Conservation (phyloP, 2,113 vertebrate species). For the Prolemur simus region DNA sequence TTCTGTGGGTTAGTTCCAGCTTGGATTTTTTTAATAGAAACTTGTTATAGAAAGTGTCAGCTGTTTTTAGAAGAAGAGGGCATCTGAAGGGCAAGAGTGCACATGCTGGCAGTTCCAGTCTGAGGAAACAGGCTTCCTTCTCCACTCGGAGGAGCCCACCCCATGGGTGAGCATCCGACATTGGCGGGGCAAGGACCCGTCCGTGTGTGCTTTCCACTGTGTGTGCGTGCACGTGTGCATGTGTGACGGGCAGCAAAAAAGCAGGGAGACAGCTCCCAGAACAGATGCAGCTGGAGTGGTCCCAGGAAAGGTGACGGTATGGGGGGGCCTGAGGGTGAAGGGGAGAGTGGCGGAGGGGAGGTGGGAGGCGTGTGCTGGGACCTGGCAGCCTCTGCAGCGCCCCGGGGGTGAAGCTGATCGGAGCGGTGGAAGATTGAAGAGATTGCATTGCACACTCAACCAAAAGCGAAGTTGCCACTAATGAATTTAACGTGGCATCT, state of each 20-base stretch:
- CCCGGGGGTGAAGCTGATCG: no score
- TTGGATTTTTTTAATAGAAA: neutral
- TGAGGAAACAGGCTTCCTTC: neutral
- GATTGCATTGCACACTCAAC: rapidly evolving
- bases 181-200: neutral
- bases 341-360: rapidly evolving
- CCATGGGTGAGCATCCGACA: rapidly evolving
- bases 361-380: no score
- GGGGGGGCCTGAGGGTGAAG: no score
- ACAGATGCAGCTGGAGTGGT: no score
- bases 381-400: neutral
- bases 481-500: rapidly evolving
- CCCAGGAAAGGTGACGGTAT: rapidly evolving
- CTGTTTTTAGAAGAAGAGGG: neutral
- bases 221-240: neutral
- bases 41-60: rapidly evolving
- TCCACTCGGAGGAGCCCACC: neutral
- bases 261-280: neutral
- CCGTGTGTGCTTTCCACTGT: neutral
- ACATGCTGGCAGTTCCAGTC: neutral
- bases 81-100: neutral
- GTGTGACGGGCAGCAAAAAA: no score
- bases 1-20: rapidly evolving
- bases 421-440: neutral
- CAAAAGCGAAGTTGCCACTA: rapidly evolving